Evolutionary conservation across 2,113 vertebrate genomes (phyloP), one percentile per base, ranked within the genome.

Genomic region (Apistogramma diplotaenia): DNA sequence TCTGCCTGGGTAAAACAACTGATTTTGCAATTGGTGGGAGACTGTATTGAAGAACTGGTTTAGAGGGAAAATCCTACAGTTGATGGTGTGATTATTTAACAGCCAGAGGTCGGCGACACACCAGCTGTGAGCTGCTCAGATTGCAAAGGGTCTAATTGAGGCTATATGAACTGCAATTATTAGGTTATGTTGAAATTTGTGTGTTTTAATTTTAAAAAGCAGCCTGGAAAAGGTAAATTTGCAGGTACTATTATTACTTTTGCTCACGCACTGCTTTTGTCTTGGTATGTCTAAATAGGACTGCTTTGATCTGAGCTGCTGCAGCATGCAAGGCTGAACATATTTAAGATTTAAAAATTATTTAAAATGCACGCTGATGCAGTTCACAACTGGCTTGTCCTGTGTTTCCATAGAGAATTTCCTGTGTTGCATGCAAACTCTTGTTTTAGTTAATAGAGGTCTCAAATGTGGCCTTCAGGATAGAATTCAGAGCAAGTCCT

Each of bases 401-500:
- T 31, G 65, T 70, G 25, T 46, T 55, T 57, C 33, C 46, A 18
- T 29, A n/a, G 60, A 67, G 8, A 21, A 58, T 58, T 59, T 25
- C 1, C 18, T 18, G 49, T 49, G 27, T 89, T 60, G 16, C 35
- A 46, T 56, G 33, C 53, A 58, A 37, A 33, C 3, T 21, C 74
- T 6, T 35, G 16, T 57, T 82, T 86, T 49, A 49, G 58, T 79
- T 54, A 25, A 15, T 31, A 33, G 76, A 81, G 21, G n/a, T 55
- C 51, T 58, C 58, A 79, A 53, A 49, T 49, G 33, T 81, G 89
- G 67, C 95, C 95, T 95, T 96, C 93, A 54, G 67, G 67, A 74
- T 54, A 80, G 80, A 85, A 84, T 87, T 83, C 78, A 62, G 76
- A 88, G 57, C 57, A 43, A 43, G 61, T 78, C 76, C 76, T 94